A percentile compares a stretch with the other conserved stretches of the same genome.
These are phyloP conservation scores for Drosophila orena DNA, from an alignment of 1,140 invertebrate genomes.

Conservation along the genomic window DNA sequence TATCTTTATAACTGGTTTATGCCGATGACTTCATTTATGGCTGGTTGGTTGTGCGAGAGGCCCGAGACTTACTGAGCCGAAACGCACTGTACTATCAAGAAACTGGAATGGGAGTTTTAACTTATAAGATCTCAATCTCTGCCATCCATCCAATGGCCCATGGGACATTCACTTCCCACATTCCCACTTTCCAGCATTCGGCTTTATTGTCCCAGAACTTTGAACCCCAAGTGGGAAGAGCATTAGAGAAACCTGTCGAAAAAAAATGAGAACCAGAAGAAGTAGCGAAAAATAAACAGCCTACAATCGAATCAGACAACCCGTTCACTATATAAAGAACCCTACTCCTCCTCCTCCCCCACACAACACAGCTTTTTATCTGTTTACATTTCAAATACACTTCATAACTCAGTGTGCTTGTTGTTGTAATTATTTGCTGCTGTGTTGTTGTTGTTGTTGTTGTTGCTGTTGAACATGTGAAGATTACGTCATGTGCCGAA, in stretches of 20 bases:
- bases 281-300: conserved; percentile 25
- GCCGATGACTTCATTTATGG: conserved; percentile 47
- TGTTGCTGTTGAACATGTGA: conserved; percentile 70
- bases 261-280: conserved; percentile 17
- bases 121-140: conserved; percentile 14
- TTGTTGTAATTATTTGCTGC: conserved; percentile 34
- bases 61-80: conserved; percentile 33
- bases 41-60: conserved; percentile 23
- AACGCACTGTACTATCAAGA: conserved; percentile 30
- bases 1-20: conserved; percentile 41
- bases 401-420: conserved; percentile 56
- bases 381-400: conserved; percentile 79
- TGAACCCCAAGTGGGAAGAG: conserved; percentile 15
- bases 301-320: conserved; percentile 25
- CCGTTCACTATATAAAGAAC: conserved; percentile 23
- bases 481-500: conserved; percentile 81
- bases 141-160: conserved; percentile 7
- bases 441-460: conserved; percentile 23
- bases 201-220: conserved; percentile 24
- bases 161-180: conserved; percentile 30
- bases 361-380: conserved; percentile 48
- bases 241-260: conserved; percentile 31
- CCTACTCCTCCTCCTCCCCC: neutral
- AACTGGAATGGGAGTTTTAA: conserved; percentile 9
- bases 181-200: neutral